phyloP scores from a whole-genome alignment of 2,888 invertebrate species.

The Brenthis daphne region DNA sequence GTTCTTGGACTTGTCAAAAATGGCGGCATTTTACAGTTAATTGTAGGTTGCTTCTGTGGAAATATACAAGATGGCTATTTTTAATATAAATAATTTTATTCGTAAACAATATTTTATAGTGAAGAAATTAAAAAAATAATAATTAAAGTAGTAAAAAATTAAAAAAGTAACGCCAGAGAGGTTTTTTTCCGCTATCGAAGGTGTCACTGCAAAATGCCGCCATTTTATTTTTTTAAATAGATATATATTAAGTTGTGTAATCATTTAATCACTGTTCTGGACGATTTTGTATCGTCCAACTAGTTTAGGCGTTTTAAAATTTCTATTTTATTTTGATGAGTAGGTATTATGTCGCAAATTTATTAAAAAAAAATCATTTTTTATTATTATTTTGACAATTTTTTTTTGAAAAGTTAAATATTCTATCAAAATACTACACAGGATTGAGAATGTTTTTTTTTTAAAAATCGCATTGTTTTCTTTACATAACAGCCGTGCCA shows the following conservation, averaged over 20 bases:
- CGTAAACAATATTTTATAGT: no score
- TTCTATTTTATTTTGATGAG: not conserved
- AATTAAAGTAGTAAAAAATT: no score
- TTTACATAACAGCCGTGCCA: not conserved
- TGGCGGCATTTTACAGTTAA: slow-evolving; percentile 13
- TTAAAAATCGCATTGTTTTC: not conserved
- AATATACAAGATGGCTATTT: not conserved
- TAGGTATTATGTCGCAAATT: not conserved
- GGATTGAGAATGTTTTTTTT: not conserved
- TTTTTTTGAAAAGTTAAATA: no score
- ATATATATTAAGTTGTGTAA: slow-evolving; percentile 14
- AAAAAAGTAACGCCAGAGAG: not conserved
- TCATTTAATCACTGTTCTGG: slow-evolving; percentile 3
- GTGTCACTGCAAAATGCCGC: slow-evolving; percentile 12
- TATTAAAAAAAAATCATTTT: not conserved
- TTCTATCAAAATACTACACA: not conserved
- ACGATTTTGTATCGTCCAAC: slow-evolving; percentile 4
- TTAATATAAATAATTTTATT: not conserved
- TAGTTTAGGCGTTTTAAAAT: not conserved
- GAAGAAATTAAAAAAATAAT: no score
- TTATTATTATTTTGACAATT: not conserved
- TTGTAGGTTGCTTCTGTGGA: not conserved
- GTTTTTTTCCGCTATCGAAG: not conserved
- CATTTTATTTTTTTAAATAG: slow-evolving; percentile 6
- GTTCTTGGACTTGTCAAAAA: slow-evolving; percentile 9